These are phyloP conservation scores for Choristoneura fumiferana DNA, from an alignment of 1,140 invertebrate genomes.

Conservation along the genomic window DNA sequence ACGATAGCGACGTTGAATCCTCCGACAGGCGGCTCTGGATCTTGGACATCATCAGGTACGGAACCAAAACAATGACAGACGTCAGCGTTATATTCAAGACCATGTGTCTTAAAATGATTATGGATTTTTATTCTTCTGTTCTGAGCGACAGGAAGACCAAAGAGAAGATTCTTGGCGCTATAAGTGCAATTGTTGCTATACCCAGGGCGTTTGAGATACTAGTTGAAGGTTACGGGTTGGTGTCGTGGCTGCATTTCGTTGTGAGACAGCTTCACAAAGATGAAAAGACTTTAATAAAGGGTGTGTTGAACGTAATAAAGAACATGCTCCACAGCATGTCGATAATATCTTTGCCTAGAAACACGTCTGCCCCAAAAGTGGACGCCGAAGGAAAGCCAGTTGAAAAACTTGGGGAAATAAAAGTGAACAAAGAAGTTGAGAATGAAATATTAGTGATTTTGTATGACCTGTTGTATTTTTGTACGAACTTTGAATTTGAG, in stretches of 20 bases:
- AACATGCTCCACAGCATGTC: conserved; percentile 52
- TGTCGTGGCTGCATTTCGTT: conserved; percentile 79
- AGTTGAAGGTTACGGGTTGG: conserved; percentile 80
- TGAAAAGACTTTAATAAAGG: conserved; percentile 42
- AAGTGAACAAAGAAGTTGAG: conserved; percentile 57
- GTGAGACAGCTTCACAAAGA: conserved; percentile 47
- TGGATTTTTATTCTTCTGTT: conserved; percentile 76
- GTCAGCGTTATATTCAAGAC: conserved; percentile 74
- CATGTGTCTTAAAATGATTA: conserved; percentile 79
- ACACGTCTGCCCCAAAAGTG: conserved; percentile 31
- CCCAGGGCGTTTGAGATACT: conserved; percentile 80
- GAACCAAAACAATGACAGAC: conserved; percentile 77
- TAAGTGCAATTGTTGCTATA: conserved; percentile 80
- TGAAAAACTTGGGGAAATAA: conserved; percentile 39
- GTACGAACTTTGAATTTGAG: conserved; percentile 38
- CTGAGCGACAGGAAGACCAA: conserved; percentile 76
- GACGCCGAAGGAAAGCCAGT: conserved; percentile 29
- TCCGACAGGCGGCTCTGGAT: conserved; percentile 83
- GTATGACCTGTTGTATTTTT: conserved; percentile 42
- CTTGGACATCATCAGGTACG: conserved; percentile 83
- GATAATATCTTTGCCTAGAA: conserved; percentile 42
- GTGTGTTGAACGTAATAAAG: conserved; percentile 40
- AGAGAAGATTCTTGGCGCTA: conserved; percentile 81
- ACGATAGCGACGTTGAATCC: conserved; percentile 83
- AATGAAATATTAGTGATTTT: conserved; percentile 51